A percentile compares a stretch with the other conserved stretches of the same genome.
phyloP scores from a whole-genome alignment of 1,140 invertebrate species.

The Dermatophagoides farinae region DNA sequence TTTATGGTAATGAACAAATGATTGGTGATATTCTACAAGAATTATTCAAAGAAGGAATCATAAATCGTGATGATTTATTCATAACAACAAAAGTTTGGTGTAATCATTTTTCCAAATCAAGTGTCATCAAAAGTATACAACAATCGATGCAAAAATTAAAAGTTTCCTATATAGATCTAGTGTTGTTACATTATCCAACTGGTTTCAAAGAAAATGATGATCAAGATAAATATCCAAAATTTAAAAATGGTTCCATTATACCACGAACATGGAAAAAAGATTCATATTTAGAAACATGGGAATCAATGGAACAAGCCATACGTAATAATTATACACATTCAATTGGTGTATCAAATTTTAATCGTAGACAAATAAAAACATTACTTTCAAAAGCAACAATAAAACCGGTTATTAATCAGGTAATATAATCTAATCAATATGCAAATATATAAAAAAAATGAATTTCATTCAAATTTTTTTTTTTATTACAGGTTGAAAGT shows the following conservation, averaged over 20 bases:
- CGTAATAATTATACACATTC: constrained; percentile 35
- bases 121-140: constrained; percentile 35
- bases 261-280: constrained; percentile 31
- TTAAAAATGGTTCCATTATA: constrained; percentile 23
- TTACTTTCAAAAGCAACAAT: constrained; percentile 36
- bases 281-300: constrained; percentile 42
- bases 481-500: constrained; percentile 55
- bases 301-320: constrained; percentile 38
- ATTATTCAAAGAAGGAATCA: constrained; percentile 35
- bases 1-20: constrained; percentile 47
- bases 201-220: constrained; percentile 40
- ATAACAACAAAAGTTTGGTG: constrained; percentile 55
- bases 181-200: constrained; percentile 65
- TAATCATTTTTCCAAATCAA: constrained; percentile 40
- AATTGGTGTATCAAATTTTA: constrained; percentile 69
- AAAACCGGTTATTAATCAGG: constrained; percentile 54
- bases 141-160: constrained; percentile 42
- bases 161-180: constrained; percentile 53
- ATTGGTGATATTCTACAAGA: constrained; percentile 44
- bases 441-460: constrained; percentile 3
- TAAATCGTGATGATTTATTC: constrained; percentile 48
- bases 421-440: constrained; percentile 30
- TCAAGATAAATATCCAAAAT: constrained; percentile 31
- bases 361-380: constrained; percentile 44
- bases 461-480: too few species aligned